Evolutionary conservation across 1,140 invertebrate species (phyloP).

Genomic region (Anthonomus grandis): DNA sequence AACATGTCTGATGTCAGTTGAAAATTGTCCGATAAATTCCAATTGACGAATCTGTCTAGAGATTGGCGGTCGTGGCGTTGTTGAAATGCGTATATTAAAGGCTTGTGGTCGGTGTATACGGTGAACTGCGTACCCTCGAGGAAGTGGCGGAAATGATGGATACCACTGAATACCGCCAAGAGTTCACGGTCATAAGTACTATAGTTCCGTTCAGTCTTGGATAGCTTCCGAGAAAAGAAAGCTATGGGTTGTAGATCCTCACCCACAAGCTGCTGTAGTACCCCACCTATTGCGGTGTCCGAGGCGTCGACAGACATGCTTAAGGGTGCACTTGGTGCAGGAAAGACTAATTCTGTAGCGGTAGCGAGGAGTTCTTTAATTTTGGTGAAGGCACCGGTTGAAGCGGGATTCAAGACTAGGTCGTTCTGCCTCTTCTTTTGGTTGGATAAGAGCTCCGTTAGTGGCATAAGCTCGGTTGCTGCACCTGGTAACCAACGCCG

Average conservation of each 20-base stretch:
- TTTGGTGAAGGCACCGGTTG: too few species aligned
- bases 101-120: constrained; percentile 30
- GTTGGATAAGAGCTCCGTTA: too few species aligned
- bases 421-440: too few species aligned
- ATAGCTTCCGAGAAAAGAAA: constrained; percentile 47
- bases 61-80: constrained; percentile 32
- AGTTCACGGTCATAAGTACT: constrained; percentile 46
- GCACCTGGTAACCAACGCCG: not conserved
- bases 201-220: constrained; percentile 36
- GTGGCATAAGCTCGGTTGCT: too few species aligned
- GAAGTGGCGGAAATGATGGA: constrained; percentile 23
- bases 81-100: constrained; percentile 22
- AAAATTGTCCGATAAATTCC: constrained; percentile 44
- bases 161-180: constrained; percentile 3
- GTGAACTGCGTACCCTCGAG: constrained; percentile 38
- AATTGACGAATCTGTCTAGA: constrained; percentile 38
- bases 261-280: constrained; percentile 36
- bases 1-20: constrained; percentile 44
- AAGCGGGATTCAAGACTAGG: too few species aligned
- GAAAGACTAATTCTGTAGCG: not conserved
- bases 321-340: constrained; percentile 15
- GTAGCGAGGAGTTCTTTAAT: too few species aligned
- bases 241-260: constrained; percentile 43
- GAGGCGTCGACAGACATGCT: constrained; percentile 38
- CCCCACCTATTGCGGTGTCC: constrained; percentile 34